phyloP scores from a whole-genome alignment of 2,888 invertebrate species.

The Phytoseiulus persimilis region DNA sequence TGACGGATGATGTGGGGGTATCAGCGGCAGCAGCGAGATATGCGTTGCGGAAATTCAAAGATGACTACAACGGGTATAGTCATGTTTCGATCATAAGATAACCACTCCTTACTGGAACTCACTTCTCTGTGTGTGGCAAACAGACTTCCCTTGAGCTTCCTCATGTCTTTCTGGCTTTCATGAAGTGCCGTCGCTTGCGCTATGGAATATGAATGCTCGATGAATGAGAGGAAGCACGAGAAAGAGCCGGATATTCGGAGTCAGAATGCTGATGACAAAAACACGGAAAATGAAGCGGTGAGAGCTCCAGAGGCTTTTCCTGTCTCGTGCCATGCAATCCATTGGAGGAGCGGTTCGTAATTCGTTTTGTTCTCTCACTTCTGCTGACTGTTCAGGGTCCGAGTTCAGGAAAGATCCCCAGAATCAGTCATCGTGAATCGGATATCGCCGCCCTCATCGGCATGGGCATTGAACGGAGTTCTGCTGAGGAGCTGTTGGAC shows the following conservation, averaged over 20 bases:
- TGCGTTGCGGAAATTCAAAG: neutral
- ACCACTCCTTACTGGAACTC: neutral
- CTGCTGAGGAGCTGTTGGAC: neutral
- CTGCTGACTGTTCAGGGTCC: neutral
- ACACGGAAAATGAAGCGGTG: neutral
- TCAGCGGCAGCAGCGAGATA: neutral
- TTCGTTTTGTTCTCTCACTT: neutral
- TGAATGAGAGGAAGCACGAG: neutral
- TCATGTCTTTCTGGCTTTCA: neutral
- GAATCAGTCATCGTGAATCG: no score
- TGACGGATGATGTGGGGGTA: neutral
- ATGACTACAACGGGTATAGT: constrained; percentile 1
- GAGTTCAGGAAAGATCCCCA: neutral
- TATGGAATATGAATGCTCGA: neutral
- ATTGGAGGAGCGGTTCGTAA: no score
- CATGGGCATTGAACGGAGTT: neutral
- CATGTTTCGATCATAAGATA: neutral
- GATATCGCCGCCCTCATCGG: neutral
- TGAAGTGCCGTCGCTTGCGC: neutral
- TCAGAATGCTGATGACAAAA: neutral
- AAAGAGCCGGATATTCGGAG: neutral
- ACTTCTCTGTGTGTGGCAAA: no score
- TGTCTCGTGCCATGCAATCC: neutral
- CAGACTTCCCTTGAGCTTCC: neutral
- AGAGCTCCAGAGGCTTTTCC: neutral